These are phyloP conservation scores for Hoplodrina blanda DNA, from an alignment of 2,888 invertebrate genomes.

Conservation along the genomic window DNA sequence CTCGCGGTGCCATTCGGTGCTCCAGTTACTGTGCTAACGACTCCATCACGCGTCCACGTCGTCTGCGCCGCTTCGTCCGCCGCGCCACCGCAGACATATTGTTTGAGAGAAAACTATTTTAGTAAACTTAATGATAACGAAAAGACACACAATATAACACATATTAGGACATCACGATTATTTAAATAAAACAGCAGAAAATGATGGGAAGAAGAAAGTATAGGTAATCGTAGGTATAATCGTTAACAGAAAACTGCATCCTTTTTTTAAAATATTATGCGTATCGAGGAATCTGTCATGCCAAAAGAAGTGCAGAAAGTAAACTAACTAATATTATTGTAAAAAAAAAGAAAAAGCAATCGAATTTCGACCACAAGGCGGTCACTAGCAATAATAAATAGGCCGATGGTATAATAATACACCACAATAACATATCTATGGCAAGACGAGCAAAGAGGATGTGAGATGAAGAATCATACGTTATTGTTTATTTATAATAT, in stretches of 20 bases:
- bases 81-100: constrained; percentile 34
- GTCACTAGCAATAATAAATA: background rate
- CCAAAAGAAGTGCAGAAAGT: too few species aligned
- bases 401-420: background rate
- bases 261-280: too few species aligned
- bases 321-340: too few species aligned
- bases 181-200: background rate
- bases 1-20: constrained; percentile 71
- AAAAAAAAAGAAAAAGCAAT: too few species aligned
- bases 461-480: constrained; percentile 2
- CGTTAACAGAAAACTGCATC: too few species aligned
- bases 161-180: background rate
- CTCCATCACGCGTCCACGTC: constrained; percentile 69
- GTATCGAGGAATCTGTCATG: too few species aligned
- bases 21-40: constrained; percentile 79
- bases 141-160: constrained; percentile 14
- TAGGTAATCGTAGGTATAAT: too few species aligned
- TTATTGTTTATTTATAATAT: constrained; percentile 40
- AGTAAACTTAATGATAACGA: constrained; percentile 8
- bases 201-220: background rate
- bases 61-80: constrained; percentile 24
- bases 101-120: constrained; percentile 23
- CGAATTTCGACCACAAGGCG: too few species aligned
- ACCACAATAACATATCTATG: background rate
- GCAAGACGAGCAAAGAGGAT: constrained; percentile 35